A percentile compares a stretch with the other conserved stretches of the same genome.
phyloP scores from a whole-genome alignment of 2,113 vertebrate species.

The Amphiprion percula region DNA sequence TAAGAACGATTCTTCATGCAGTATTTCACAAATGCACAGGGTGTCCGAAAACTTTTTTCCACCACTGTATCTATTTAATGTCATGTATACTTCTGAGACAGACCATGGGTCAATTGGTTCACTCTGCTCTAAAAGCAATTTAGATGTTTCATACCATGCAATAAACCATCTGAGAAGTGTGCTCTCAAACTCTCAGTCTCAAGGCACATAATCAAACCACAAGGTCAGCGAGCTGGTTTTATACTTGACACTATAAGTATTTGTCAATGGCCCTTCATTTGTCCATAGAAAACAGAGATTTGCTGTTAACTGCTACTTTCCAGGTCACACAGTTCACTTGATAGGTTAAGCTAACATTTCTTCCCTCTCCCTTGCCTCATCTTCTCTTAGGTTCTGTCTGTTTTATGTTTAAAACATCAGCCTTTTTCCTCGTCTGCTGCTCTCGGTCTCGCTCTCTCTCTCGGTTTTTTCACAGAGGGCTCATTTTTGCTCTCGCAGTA shows the following conservation, averaged over 20 bases:
- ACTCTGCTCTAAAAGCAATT: constrained; percentile 57
- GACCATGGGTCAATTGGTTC: constrained; percentile 50
- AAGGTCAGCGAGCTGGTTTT: constrained; percentile 71
- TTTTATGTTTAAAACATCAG: constrained; percentile 64
- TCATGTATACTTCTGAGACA: constrained; percentile 15
- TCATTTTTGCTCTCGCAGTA: constrained; percentile 48
- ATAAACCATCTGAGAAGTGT: constrained; percentile 66
- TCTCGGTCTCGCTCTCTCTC: constrained; percentile 26
- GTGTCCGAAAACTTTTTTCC: too few relatives aligned
- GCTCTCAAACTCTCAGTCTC: constrained; percentile 65
- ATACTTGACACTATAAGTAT: constrained; percentile 74
- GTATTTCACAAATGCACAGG: too few relatives aligned
- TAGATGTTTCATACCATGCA: constrained; percentile 47
- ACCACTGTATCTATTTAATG: constrained; percentile 24
- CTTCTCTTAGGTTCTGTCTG: constrained; percentile 29
- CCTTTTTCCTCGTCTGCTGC: constrained; percentile 40
- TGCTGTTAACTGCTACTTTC: constrained; percentile 47
- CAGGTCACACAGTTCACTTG: constrained; percentile 44
- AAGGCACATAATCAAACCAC: constrained; percentile 72
- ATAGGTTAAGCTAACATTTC: constrained; percentile 42
- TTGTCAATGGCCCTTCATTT: constrained; percentile 75
- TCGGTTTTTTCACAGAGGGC: constrained; percentile 45
- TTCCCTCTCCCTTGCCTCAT: constrained; percentile 60
- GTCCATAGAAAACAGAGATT: constrained; percentile 47
- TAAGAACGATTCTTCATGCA: too few relatives aligned